A percentile compares a stretch with the other conserved stretches of the same genome.
phyloP scores from a whole-genome alignment of 2,113 vertebrate species.

The Eira barbara region DNA sequence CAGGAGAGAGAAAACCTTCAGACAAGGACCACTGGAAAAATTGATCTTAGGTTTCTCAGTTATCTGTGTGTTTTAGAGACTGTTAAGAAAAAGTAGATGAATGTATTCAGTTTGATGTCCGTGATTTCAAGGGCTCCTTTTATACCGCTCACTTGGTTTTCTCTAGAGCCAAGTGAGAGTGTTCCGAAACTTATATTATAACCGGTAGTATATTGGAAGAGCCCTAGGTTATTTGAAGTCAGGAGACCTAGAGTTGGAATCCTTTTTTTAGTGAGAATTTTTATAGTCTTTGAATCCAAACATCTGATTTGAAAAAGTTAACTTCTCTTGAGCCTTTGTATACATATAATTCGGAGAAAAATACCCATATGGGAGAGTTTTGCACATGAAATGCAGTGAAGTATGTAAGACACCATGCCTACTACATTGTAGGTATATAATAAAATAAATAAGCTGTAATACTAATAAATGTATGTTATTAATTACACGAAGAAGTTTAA shows the following conservation, averaged over 20 bases:
- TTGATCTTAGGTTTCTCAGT: constrained; percentile 13
- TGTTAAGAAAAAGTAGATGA: background rate
- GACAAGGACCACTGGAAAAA: background rate
- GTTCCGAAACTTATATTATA: background rate
- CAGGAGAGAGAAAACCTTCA: background rate
- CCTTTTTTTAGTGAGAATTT: background rate
- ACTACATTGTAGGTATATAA: background rate
- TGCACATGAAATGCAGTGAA: constrained; percentile 10
- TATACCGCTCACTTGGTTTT: background rate
- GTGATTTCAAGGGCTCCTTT: background rate
- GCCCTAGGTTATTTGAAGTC: constrained; percentile 5
- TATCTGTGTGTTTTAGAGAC: background rate
- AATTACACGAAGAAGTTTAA: background rate
- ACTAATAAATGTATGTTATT: background rate
- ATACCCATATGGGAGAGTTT: background rate
- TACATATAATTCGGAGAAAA: background rate
- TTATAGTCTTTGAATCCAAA: background rate
- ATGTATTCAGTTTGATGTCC: background rate
- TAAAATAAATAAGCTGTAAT: background rate
- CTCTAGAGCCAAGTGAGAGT: background rate
- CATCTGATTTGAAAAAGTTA: background rate
- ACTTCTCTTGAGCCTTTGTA: background rate
- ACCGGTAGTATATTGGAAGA: background rate
- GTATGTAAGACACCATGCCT: background rate
- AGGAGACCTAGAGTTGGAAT: background rate